phyloP scores from a whole-genome alignment of 2,888 invertebrate species.

The Nephrotoma flavescens region DNA sequence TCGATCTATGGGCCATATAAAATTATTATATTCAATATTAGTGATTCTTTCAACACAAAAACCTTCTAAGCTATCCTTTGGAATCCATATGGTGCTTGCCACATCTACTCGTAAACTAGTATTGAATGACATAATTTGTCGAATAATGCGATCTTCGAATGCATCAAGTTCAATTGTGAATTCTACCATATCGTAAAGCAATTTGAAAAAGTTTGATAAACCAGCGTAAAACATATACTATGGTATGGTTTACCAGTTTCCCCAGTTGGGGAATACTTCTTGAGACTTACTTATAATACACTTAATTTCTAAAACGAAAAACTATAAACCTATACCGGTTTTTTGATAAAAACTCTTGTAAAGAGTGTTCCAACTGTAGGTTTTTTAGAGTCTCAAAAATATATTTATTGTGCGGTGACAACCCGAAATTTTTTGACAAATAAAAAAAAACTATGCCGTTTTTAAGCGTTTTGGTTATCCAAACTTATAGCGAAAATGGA shows the following conservation, averaged over 20 bases:
- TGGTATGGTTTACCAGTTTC: constrained; percentile 85
- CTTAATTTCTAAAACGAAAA: too few relatives aligned
- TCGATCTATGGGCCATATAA: constrained; percentile 56
- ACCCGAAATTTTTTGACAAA: too few relatives aligned
- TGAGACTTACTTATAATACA: too few relatives aligned
- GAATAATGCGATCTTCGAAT: constrained; percentile 54
- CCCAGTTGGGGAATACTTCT: constrained; percentile 66
- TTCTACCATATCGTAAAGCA: constrained; percentile 63
- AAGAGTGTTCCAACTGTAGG: too few relatives aligned
- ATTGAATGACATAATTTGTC: constrained; percentile 37
- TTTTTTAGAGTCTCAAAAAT: too few relatives aligned
- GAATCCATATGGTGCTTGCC: constrained; percentile 46
- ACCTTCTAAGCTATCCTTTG: constrained; percentile 48
- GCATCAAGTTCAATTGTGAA: constrained; percentile 49
- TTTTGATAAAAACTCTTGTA: too few relatives aligned
- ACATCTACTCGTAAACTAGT: constrained; percentile 30
- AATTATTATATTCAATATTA: constrained; percentile 57
- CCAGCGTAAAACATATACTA: constrained; percentile 84
- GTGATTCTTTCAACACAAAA: constrained; percentile 48
- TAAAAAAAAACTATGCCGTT: too few relatives aligned
- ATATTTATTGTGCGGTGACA: too few relatives aligned
- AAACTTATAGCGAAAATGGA: too few relatives aligned
- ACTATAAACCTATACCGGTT: too few relatives aligned
- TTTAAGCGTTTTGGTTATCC: too few relatives aligned
- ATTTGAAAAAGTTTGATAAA: constrained; percentile 54